These are phyloP conservation scores for Hofmannophila pseudospretella DNA, from an alignment of 2,888 invertebrate species.

Conservation along the genomic window DNA sequence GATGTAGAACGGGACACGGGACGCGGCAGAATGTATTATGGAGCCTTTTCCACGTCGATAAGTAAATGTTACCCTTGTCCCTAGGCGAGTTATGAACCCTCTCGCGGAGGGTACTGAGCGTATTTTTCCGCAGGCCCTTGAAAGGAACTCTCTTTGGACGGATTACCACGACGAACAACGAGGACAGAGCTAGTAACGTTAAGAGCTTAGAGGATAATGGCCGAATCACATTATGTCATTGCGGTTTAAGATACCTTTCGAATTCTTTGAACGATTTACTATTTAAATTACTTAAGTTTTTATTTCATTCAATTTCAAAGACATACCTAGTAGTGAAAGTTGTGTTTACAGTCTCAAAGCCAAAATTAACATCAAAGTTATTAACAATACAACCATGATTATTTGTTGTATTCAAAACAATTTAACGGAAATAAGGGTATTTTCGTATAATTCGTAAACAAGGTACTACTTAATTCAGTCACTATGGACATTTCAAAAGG, in stretches of 20 bases:
- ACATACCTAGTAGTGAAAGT: too few species aligned
- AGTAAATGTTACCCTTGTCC: conserved; percentile 69
- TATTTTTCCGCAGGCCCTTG: conserved; percentile 32
- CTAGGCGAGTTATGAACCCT: conserved; percentile 55
- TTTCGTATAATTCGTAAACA: too few species aligned
- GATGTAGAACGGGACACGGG: conserved; percentile 26
- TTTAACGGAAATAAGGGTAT: too few species aligned
- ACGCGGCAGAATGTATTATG: conserved; percentile 56
- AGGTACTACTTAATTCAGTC: too few species aligned
- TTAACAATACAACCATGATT: too few species aligned
- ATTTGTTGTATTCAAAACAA: too few species aligned
- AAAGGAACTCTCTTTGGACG: conserved; percentile 26
- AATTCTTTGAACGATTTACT: too few species aligned
- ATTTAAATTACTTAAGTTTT: too few species aligned
- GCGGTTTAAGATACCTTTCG: conserved; percentile 8
- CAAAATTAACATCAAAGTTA: too few species aligned
- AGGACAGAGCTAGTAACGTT: conserved; percentile 34
- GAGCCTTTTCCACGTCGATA: conserved; percentile 67
- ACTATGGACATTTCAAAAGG: conserved; percentile 10
- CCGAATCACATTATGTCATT: conserved; percentile 31
- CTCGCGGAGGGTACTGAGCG: conserved; percentile 39
- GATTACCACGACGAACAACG: conserved; percentile 24
- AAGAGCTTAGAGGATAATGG: conserved; percentile 42
- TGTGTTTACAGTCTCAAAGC: too few species aligned
- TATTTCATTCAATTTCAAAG: too few species aligned